These are phyloP conservation scores for Ichneumoninae sp. DNA, from an alignment of 2,888 invertebrate genomes.

Conservation along the genomic window DNA sequence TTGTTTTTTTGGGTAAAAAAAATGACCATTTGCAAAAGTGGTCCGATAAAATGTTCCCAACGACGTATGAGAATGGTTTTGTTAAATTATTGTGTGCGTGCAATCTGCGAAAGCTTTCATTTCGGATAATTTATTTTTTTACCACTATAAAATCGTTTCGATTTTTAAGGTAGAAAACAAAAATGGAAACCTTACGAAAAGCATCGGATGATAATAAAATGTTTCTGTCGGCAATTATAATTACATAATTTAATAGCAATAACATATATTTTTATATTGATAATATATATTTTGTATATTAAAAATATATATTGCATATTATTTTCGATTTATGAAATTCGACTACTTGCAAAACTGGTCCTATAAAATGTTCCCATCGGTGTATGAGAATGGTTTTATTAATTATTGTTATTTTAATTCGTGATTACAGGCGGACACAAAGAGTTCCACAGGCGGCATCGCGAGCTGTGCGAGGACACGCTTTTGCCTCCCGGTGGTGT, in stretches of 20 bases:
- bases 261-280: not conserved
- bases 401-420: constrained; percentile 47
- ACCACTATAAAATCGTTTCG: not conserved
- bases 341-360: not conserved
- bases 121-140: not conserved
- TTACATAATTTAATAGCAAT: not conserved
- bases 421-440: constrained; percentile 88
- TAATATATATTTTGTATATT: too few species aligned
- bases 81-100: constrained; percentile 1
- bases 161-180: not conserved
- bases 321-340: too few species aligned
- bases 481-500: constrained; percentile 85
- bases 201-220: too few species aligned
- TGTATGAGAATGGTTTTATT: constrained; percentile 19
- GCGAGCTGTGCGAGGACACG: constrained; percentile 90
- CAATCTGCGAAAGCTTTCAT: not conserved
- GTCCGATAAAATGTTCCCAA: constrained; percentile 35
- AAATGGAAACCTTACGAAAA: too few species aligned
- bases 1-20: too few species aligned
- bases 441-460: constrained; percentile 89
- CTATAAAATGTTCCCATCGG: constrained; percentile 33
- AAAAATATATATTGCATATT: too few species aligned
- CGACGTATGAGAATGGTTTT: constrained; percentile 17
- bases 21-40: not conserved
- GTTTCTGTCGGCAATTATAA: not conserved